Base-by-base conservation (phyloP, 2,113 vertebrate species). In the Seriola quinqueradiata region DNA sequence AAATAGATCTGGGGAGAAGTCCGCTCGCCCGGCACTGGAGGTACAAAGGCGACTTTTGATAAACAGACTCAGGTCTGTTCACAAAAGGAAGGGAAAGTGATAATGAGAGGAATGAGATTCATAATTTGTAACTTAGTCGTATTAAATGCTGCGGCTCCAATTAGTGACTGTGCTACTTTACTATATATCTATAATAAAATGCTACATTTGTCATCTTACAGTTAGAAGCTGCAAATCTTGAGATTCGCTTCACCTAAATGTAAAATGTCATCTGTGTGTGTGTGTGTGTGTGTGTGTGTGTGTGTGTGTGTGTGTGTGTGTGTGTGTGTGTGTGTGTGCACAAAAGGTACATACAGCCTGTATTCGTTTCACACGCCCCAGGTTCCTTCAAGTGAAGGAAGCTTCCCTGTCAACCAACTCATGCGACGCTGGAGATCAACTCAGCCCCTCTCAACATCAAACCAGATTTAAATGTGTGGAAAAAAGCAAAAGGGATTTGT, bases 361-460 rank as follows among this genome's bases (percentile, higher is more conserved):
- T 77, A 59, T 90, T 93, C 42, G 55, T 87, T 87, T 83, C 75
- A 70, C 84, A 72, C 50, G 68, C 84, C 71, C 64, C 84, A 63
- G 85, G 84, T 89, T 83, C 66, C 83, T 77, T 87, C 79, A 75
- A 84, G 64, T 55, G 70, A 70, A 84, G 74, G 86, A 85, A 85
- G 77, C 83, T 77, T 85, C 48, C 59, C 81, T 84, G 86, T 91
- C 92, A 90, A 79, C 84, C 81, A 75, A 74, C 87, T 89, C 85
- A 79, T 70, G 59, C 85, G 80, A 77, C 55, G 40, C 67, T 81
- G 82, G 77, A 84, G 91, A 90, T 90, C 88, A 88, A 79, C 90
- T 84, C 87, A 90, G 85, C 60, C 71, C 59, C 66, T 83, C 86
- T 90, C 79, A 88, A 90, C 87, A 90, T 93, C 89, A 92, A 93